Base-by-base conservation (phyloP, 2,888 invertebrate genomes). In the Tanypteryx hageni region DNA sequence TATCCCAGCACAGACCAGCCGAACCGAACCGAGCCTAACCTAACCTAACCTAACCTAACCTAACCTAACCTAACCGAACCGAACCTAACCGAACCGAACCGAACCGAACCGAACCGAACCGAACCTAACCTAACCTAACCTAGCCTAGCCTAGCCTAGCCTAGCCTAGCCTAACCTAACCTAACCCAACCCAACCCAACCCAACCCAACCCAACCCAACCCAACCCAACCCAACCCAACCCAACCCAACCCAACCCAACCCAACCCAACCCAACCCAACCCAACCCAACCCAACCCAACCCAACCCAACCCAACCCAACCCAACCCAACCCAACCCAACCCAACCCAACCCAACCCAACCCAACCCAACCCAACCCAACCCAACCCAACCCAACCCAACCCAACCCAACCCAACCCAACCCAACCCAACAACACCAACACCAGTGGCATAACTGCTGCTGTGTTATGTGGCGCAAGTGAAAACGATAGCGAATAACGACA, bases 371-470 rank as follows among this genome's bases (percentile, higher is more conserved):
- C 93, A 94, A 93, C 94, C 93, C 93, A 94, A 93, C 94, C 93
- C 93, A 94, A 93, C 94, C 93, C 93, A 93, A 93, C 93, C 93
- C 93, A 93, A 93, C 93, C 93, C 93, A 92, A 93, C 93, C 93
- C 93, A 93, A 86, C 93, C 93, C 93, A 94, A 93, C 93, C 93
- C 93, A 93, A 93, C 94, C 93, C 94, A 94, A 94, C 93, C 93
- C 93, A 92, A 93, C 93, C 93, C 93, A 93, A 94, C 94, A 93
- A 93, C 93, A 94, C 93, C 93, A 93, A 94, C 94, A 93, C 94
- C 93, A 10, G 93, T 89, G 93, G 93, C 93, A 92, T 92, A 93
- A 92, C 93, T 92, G 92, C 92, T 93, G 93, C 93, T 93, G 64
- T 93, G 92, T n/a, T n/a, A n/a, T n/a, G n/a, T n/a, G n/a, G n/a